Evolutionary conservation across 2,797 vertebrate species (phyloP).

Genomic region (Steatocranus sp.): DNA sequence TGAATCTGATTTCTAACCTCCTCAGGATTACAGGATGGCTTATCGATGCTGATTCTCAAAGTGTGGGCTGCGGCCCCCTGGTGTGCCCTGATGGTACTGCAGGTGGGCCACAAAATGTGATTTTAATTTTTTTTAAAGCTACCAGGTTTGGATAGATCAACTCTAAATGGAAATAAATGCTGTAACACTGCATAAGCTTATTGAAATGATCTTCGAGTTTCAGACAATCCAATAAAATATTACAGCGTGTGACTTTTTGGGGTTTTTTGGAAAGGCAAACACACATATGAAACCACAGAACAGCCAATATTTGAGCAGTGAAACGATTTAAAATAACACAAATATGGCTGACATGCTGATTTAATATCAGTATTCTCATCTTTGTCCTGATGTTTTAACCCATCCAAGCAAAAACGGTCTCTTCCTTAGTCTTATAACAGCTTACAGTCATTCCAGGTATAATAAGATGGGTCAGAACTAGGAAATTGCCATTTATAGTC

Average conservation of each 20-base stretch:
- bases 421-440: not conserved
- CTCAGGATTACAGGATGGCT: not conserved
- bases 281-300: not conserved
- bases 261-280: accelerated
- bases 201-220: not conserved
- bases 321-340: not conserved
- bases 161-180: not conserved
- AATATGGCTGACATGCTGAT: not conserved
- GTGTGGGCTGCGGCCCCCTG: not conserved
- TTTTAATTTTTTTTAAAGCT: accelerated
- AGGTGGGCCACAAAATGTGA: not conserved
- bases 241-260: not conserved
- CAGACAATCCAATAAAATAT: not conserved
- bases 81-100: not conserved
- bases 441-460: not conserved
- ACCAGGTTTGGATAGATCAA: not conserved
- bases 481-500: conserved; percentile 3
- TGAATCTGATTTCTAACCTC: not conserved
- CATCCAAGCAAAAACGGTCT: not conserved
- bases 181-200: not conserved
- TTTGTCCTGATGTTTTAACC: not conserved
- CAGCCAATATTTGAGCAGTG: not conserved
- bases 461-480: not conserved
- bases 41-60: not conserved
- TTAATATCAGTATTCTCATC: not conserved